A percentile compares a stretch with the other conserved stretches of the same genome.
phyloP scores from a whole-genome alignment of 2,797 vertebrate species.

The Brachyrhaphis roseni region DNA sequence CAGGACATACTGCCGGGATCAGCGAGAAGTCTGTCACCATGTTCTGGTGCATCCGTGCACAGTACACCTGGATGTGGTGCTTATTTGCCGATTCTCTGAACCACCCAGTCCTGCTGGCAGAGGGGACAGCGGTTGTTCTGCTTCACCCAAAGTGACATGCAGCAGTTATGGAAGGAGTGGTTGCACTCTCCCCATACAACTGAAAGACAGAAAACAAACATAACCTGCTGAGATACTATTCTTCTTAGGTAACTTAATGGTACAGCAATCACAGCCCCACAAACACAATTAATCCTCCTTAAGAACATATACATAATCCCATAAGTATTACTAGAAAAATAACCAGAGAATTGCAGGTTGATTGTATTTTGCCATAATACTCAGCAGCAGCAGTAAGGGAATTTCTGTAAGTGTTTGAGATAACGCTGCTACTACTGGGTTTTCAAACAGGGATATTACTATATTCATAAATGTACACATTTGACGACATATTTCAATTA shows the following conservation, averaged over 20 bases:
- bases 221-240: not conserved
- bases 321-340: not conserved
- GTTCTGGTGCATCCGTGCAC: slow-evolving; percentile 27
- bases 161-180: slow-evolving; percentile 99
- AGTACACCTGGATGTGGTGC: slow-evolving; percentile 15
- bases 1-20: slow-evolving; percentile 41
- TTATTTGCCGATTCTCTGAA: slow-evolving; percentile 99
- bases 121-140: slow-evolving; percentile 99
- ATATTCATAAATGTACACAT: not conserved
- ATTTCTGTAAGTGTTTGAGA: not conserved
- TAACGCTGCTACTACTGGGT: not conserved
- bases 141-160: slow-evolving; percentile 99
- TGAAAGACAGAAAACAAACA: slow-evolving; percentile 60
- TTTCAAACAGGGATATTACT: not conserved
- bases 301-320: too few species aligned
- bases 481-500: not conserved
- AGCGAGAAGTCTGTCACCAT: slow-evolving; percentile 44
- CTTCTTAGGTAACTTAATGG: too few species aligned
- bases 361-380: not conserved
- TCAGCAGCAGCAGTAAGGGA: not conserved
- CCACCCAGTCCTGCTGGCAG: slow-evolving; percentile 99
- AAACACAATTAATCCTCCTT: too few species aligned
- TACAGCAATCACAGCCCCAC: too few species aligned
- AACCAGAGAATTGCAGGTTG: not conserved
- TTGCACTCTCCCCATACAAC: slow-evolving; percentile 99